Percentiles rank a stretch among this genome's conserved stretches.
These are phyloP conservation scores for Cloeon dipterum DNA, from an alignment of 2,888 invertebrate species.

Conservation along the genomic window DNA sequence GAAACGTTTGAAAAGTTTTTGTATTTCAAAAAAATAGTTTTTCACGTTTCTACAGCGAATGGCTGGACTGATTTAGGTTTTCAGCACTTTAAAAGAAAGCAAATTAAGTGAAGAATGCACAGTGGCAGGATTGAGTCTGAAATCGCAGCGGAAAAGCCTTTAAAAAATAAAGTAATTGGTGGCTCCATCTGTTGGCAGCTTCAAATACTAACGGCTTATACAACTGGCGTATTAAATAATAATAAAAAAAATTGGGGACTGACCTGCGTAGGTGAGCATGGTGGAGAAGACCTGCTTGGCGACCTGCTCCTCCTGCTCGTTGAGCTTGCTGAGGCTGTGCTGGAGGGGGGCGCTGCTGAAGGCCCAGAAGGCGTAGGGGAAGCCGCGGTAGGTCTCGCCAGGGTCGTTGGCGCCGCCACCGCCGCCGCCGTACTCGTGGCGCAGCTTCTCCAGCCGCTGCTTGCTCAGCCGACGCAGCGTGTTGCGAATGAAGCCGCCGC, in stretches of 20 bases:
- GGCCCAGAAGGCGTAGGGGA: constrained; percentile 72
- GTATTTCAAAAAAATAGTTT: no score
- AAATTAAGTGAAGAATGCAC: no score
- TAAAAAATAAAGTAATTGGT: neutral
- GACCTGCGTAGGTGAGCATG: constrained; percentile 72
- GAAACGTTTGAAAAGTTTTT: no score
- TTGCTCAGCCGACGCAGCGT: constrained; percentile 63
- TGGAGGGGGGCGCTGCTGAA: constrained; percentile 59
- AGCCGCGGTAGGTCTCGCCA: constrained; percentile 70
- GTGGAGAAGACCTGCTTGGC: constrained; percentile 74
- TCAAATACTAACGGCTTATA: no score
- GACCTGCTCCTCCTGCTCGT: constrained; percentile 67
- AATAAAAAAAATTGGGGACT: no score
- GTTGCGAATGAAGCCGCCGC: constrained; percentile 70
- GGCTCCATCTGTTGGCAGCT: no score
- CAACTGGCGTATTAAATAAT: no score
- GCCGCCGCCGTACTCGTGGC: constrained; percentile 37
- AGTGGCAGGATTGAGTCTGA: no score
- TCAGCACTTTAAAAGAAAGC: no score
- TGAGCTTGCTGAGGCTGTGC: constrained; percentile 62
- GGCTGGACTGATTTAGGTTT: no score
- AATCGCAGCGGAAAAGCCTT: no score
- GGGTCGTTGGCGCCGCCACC: constrained; percentile 33
- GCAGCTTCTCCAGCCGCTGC: constrained; percentile 54
- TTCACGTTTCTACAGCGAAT: no score